A percentile compares a stretch with the other conserved stretches of the same genome.
Conservation (phyloP, 2,113 vertebrate genomes). For the Columba janthina region DNA sequence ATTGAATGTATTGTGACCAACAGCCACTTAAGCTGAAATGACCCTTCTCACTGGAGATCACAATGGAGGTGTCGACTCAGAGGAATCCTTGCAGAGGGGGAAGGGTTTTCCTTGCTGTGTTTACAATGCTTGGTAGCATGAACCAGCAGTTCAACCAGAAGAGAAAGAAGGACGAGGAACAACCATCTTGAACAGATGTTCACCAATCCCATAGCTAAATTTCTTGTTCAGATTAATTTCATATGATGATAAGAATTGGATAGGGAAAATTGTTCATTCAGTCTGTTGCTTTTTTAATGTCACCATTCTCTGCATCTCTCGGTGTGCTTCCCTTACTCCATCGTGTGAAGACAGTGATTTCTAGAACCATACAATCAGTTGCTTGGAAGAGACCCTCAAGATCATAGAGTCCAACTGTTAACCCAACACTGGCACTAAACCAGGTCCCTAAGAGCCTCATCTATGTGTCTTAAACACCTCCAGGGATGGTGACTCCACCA, state of each 20-base stretch:
- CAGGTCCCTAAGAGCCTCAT: no score
- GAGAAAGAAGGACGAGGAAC: background rate
- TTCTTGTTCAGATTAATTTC: background rate
- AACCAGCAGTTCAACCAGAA: background rate
- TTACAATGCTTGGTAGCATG: background rate
- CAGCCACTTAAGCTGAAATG: background rate
- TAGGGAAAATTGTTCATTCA: background rate
- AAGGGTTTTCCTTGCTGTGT: background rate
- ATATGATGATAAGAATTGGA: background rate
- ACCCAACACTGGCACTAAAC: no score
- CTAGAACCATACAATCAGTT: no score
- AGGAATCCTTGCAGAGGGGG: background rate
- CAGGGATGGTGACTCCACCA: no score
- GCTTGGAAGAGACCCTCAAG: no score
- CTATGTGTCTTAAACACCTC: no score
- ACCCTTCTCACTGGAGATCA: fast-evolving
- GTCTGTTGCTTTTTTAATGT: background rate
- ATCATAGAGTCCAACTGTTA: no score
- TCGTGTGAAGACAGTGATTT: background rate
- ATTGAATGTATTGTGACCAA: background rate
- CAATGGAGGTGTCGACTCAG: background rate
- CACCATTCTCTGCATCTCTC: background rate
- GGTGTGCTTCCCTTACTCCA: background rate
- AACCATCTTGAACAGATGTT: background rate
- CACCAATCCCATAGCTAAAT: background rate